phyloP scores from a whole-genome alignment of 2,797 vertebrate species.

The Coccyzus lansbergi region DNA sequence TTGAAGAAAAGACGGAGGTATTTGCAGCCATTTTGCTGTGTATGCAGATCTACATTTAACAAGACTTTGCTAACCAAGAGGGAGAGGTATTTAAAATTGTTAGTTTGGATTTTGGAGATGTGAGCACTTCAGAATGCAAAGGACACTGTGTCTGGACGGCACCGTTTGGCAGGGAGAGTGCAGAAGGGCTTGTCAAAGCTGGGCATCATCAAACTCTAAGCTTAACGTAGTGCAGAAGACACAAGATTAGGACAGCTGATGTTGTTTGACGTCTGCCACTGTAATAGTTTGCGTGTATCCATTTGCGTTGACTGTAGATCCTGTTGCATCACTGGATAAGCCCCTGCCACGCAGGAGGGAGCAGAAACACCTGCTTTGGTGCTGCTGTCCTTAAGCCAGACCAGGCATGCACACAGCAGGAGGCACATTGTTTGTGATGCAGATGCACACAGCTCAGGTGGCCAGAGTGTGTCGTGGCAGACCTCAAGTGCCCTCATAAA shows the following conservation, averaged over 20 bases:
- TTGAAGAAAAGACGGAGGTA: not conserved
- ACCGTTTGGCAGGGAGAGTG: not conserved
- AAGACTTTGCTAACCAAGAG: not conserved
- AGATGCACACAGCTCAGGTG: not conserved
- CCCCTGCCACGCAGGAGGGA: accelerated
- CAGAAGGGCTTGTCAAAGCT: not conserved
- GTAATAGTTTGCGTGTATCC: not conserved
- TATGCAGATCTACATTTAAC: not conserved
- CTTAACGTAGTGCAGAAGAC: accelerated
- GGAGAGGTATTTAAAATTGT: not conserved
- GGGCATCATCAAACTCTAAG: not conserved
- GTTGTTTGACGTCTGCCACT: not conserved
- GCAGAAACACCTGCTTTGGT: not conserved
- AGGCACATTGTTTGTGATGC: accelerated
- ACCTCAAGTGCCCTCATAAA: not conserved
- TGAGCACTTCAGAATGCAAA: not conserved
- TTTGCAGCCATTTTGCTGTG: not conserved
- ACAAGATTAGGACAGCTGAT: not conserved
- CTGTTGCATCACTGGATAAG: not conserved
- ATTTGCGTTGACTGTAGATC: not conserved
- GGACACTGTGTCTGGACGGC: not conserved
- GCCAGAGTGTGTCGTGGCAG: not conserved
- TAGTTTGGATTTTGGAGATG: not conserved
- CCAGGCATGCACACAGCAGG: accelerated
- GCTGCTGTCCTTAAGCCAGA: not conserved